These are phyloP conservation scores for Rhinella marina DNA, from an alignment of 2,797 vertebrate genomes.

Conservation along the genomic window DNA sequence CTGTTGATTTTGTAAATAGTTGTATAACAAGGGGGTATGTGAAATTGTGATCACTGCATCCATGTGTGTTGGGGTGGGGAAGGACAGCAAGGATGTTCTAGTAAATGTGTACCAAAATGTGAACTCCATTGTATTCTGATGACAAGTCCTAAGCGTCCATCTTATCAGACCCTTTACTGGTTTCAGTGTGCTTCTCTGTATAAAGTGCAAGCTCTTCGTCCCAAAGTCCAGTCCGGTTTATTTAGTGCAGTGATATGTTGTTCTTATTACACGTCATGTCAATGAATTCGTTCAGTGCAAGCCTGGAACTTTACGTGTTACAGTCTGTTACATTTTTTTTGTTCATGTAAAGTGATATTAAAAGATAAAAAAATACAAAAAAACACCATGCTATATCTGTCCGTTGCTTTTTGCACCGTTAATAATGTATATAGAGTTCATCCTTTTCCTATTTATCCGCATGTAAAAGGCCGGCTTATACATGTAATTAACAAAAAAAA, in stretches of 20 bases:
- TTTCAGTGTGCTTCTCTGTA: slow-evolving; percentile 99
- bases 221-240: slow-evolving; percentile 98
- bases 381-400: slow-evolving; percentile 81
- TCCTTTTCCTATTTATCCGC: slow-evolving; percentile 99
- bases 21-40: slow-evolving; percentile 91
- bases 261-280: slow-evolving; percentile 94
- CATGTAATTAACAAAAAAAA: slow-evolving; percentile 93
- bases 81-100: slow-evolving; percentile 83
- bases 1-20: slow-evolving; percentile 99
- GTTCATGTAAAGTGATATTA: slow-evolving; percentile 99
- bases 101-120: slow-evolving; percentile 99
- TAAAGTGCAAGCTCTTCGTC: slow-evolving; percentile 99
- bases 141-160: slow-evolving; percentile 96
- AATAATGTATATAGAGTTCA: slow-evolving; percentile 91
- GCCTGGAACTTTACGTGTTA: slow-evolving; percentile 88
- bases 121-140: slow-evolving; percentile 98
- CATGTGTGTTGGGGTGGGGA: slow-evolving; percentile 81
- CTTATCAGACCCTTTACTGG: slow-evolving; percentile 94
- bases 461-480: slow-evolving; percentile 97
- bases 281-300: slow-evolving; percentile 99
- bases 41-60: slow-evolving; percentile 96
- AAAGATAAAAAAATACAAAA: slow-evolving; percentile 82
- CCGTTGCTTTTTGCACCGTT: slow-evolving; percentile 93
- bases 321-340: slow-evolving; percentile 86
- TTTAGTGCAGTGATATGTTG: slow-evolving; percentile 99